Evolutionary conservation across 2,113 vertebrate genomes (phyloP).

Genomic region (Prolemur simus): DNA sequence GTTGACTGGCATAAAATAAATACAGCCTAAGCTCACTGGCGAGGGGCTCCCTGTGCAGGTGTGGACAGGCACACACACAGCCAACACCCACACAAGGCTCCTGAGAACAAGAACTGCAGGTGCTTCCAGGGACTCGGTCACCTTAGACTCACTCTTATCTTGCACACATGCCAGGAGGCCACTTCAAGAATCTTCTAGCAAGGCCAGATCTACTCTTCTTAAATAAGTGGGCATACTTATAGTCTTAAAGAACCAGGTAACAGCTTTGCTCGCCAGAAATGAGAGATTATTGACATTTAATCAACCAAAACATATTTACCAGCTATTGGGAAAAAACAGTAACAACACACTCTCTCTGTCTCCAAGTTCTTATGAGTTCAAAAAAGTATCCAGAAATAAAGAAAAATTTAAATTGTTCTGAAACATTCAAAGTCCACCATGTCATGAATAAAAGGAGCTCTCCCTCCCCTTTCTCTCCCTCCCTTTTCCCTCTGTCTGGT

Average conservation of each 20-base stretch:
- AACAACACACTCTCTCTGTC: background rate
- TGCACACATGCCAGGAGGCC: background rate
- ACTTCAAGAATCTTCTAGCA: background rate
- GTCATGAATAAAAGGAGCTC: background rate
- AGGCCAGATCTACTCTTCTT: background rate
- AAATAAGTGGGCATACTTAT: background rate
- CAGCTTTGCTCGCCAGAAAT: background rate
- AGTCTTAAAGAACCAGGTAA: background rate
- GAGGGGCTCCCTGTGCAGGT: background rate
- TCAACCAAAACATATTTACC: background rate
- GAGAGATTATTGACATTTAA: background rate
- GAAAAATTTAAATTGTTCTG: background rate
- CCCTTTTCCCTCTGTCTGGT: background rate
- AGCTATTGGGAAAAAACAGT: background rate
- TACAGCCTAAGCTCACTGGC: background rate
- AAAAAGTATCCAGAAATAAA: background rate
- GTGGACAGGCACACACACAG: background rate
- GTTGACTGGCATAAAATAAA: background rate
- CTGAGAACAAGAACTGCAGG: background rate
- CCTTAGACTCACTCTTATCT: background rate
- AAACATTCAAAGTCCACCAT: background rate
- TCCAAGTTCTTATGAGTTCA: background rate
- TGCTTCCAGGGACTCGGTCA: no score
- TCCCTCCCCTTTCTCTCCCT: background rate
- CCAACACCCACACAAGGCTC: background rate